Base-by-base conservation (phyloP, 2,113 vertebrate genomes). In the Alethe diademata region DNA sequence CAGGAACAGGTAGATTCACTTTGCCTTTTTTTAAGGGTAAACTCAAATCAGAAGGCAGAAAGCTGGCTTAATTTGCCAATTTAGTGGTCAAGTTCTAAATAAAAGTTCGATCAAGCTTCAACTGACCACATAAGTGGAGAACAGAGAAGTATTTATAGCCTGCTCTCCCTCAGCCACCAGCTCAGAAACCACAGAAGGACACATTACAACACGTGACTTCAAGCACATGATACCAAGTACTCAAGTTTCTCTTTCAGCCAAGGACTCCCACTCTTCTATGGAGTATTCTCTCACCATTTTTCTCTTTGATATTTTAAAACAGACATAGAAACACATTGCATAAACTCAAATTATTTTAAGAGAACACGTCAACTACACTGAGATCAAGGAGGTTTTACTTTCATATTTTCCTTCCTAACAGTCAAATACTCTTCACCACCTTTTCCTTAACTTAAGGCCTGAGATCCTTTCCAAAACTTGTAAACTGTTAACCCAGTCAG, bases 161-260 rank as follows among this genome's bases (percentile, higher is more conserved):
- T 54, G 43, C 9, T 80, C 10, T 83, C 51, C 36, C 35, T 74
- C 60, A 81, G 56, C 50, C 78, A 88, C 22, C 60, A 76, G 66
- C 88, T 90, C 88, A 93, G 78, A 95, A 94, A 88, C 86, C 82
- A 83, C 92, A 92, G 47, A 57, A 95, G 58, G 54, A 66, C 74
- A 61, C 38, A 71, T 51, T 65, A 62, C 25, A 88, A 74, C 90
- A 88, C 40, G 42, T 76, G 78, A 88, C 48, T 51, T 29, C 53
- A 90, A 91, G 43, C 71, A 88, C 5, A 1, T 36, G 66, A 31
- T 47, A 70, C 2, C 26, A 88, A 91, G 35, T 28, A 42, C 36
- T 94, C 38, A 36, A 58, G 60, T 40, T 83, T 80, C 67, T 67
- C 75, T 78, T 84, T 64, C 75, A 81, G 82, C 31, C 78, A 93